These are phyloP conservation scores for Bovichtus diacanthus DNA, from an alignment of 2,797 vertebrate species.

Conservation along the genomic window DNA sequence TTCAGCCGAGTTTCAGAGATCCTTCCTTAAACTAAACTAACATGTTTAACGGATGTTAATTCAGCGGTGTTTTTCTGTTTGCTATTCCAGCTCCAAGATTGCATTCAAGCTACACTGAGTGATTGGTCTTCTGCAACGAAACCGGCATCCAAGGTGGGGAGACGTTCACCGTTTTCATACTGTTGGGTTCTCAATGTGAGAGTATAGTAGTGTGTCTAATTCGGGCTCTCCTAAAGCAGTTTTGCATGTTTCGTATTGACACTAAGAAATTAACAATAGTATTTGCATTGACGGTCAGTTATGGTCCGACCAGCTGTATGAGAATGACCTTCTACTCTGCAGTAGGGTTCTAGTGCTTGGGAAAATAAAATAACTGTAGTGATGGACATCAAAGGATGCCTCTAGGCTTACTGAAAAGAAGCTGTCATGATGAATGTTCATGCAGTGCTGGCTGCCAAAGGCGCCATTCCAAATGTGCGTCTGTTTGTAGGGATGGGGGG, in stretches of 20 bases:
- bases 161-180: background rate
- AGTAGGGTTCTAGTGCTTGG: conserved; percentile 33
- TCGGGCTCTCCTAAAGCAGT: background rate
- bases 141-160: conserved; percentile 82
- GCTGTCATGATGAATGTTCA: conserved; percentile 82
- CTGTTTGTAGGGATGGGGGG: conserved; percentile 32
- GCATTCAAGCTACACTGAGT: conserved; percentile 93
- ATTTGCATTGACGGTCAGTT: background rate
- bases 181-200: background rate
- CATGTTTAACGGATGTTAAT: background rate
- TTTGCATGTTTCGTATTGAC: background rate
- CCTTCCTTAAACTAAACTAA: too few relatives aligned
- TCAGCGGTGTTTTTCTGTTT: conserved; percentile 17
- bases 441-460: conserved; percentile 74
- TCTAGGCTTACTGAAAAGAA: conserved; percentile 69
- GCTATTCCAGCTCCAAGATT: conserved; percentile 92
- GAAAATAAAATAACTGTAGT: conserved; percentile 55
- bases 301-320: background rate
- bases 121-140: conserved; percentile 90
- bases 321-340: background rate
- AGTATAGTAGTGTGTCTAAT: background rate
- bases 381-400: conserved; percentile 67
- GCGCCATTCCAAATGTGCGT: conserved; percentile 58
- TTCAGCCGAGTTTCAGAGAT: background rate
- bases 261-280: background rate